Percentiles rank a stretch among this genome's conserved stretches.
Evolutionary conservation across 2,888 invertebrate genomes (phyloP).

Genomic region (Opisthograptis luteolata): DNA sequence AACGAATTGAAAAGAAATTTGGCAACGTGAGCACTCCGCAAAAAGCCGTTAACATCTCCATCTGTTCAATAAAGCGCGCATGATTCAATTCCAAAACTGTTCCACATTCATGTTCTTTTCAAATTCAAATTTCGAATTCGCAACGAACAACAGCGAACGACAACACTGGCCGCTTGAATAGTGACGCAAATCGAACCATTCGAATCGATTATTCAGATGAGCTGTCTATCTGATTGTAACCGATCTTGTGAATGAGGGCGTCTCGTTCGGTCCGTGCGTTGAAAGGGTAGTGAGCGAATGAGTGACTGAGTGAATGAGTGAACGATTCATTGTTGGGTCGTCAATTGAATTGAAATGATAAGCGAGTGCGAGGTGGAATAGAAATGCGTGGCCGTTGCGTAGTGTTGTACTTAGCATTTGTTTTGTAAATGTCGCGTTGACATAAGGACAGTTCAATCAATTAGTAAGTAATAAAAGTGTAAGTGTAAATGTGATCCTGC

Average conservation of each 20-base stretch:
- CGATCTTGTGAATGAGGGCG: slow-evolving; percentile 48
- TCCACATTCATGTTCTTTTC: slow-evolving; percentile 56
- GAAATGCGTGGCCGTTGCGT: slow-evolving; percentile 6
- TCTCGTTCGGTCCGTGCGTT: slow-evolving; percentile 43
- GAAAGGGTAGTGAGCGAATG: slow-evolving; percentile 23
- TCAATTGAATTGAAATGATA: slow-evolving; percentile 18
- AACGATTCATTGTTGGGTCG: slow-evolving; percentile 17
- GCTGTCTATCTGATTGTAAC: slow-evolving; percentile 64
- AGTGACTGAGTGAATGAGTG: slow-evolving; percentile 20
- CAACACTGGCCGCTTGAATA: slow-evolving; percentile 61
- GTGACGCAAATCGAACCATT: slow-evolving; percentile 57
- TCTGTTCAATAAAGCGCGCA: slow-evolving; percentile 20
- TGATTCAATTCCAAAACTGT: slow-evolving; percentile 28
- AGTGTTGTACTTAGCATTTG: too few relatives aligned
- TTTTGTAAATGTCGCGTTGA: slow-evolving; percentile 15
- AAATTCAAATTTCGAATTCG: slow-evolving; percentile 65
- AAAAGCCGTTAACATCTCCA: slow-evolving; percentile 25
- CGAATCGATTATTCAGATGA: slow-evolving; percentile 71
- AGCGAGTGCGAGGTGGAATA: slow-evolving; percentile 11
- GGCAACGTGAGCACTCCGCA: slow-evolving; percentile 9
- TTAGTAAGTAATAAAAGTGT: too few relatives aligned
- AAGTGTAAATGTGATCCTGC: too few relatives aligned
- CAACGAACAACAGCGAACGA: slow-evolving; percentile 55
- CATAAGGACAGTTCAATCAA: slow-evolving; percentile 14
- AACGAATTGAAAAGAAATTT: not conserved